Base-by-base conservation (phyloP, 2,888 invertebrate species). In the Calliphora vomitoria region DNA sequence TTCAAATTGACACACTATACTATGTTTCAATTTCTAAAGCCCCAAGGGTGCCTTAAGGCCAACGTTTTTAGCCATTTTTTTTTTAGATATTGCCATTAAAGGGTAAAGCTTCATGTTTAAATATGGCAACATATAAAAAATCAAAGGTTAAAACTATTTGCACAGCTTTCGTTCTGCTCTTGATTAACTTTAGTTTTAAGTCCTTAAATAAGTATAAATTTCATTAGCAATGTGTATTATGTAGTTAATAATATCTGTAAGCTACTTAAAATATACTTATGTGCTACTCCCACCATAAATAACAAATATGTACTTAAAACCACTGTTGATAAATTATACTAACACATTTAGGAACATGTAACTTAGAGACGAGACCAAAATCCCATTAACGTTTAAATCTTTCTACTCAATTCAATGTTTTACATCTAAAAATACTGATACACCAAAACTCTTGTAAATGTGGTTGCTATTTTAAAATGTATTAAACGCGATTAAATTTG, bases 401-500 rank as follows among this genome's bases (percentile, higher is more conserved):
- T 15, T 31, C 11, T 60, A 10, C 13, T 31, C 60, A 60, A 58
- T 38, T 10, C 8, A 13, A n/a, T 3, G 8, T 35, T 60, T 60
- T 31, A 0, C 3, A 25, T 60, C 5, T 13, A 31, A 8, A 13
- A 31, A 31, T 31, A 47, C 2, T 13, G 1, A 6, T 50, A 50
- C 44, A 6, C 31, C 25, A 74, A 25, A 31, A 31, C 20, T 60
- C 50, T 31, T 41, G 25, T 20, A 3, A 15, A 4, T 4, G n/a
- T 4, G 47, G 41, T 44, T 50, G 41, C 15, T 13, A 15, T 38
- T 50, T 62, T 41, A 38, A 62, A 71, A 53, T 38, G 47, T 15
- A 44, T 58, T 71, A 50, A 50, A 80, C 15, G 25, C 20, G 31
- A 50, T 80, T 71, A 71, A 71, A 71, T 64, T 18, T 50, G 15